Evolutionary conservation across 2,113 vertebrate genomes (phyloP), one percentile per base, ranked within the genome.

Genomic region (Megaleporinus macrocephalus): DNA sequence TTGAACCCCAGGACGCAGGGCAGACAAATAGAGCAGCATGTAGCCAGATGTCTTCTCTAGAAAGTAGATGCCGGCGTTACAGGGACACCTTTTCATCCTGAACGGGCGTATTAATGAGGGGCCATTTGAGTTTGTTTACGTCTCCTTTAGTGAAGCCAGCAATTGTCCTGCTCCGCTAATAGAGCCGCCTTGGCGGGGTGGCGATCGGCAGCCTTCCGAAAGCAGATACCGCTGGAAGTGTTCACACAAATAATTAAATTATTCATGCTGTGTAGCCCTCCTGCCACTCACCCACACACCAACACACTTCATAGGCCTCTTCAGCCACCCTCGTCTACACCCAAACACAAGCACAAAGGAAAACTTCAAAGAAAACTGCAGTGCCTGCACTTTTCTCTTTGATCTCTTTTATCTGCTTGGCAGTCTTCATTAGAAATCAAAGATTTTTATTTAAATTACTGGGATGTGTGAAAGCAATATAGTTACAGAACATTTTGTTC

Each of bases 211-310:
- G 33, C 87, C 81, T 87, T 82, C 86, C 87, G 93, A 93, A 55
- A 94, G 80, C 73, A 78, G 93, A 94, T 90, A 89, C 88, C 75
- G 30, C 5, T 20, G 83, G 79, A 85, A 86, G 85, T 83, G 68
- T 77, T 3, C 84, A 79, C 87, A 89, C 90, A 84, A 83, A 82
- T 80, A 79, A 86, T 72, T 94, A 71, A 93, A 94, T 94, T 88
- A 94, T 94, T 93, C 73, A 94, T 91, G 47, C 82, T 30, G 76
- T 76, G 68, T 61, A 81, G 82, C 44, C 80, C 89, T 89, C 87
- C 89, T 63, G 30, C 63, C 70, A 86, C 84, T 85, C 76, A 80
- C 80, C 77, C 22, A 61, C 44, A 75, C 71, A 26, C 41, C 24
- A 27, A 70, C 70, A 63, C 51, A 73, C 63, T 68, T 83, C 59